phyloP scores from a whole-genome alignment of 2,888 invertebrate species.

The Argyra leucocephala region DNA sequence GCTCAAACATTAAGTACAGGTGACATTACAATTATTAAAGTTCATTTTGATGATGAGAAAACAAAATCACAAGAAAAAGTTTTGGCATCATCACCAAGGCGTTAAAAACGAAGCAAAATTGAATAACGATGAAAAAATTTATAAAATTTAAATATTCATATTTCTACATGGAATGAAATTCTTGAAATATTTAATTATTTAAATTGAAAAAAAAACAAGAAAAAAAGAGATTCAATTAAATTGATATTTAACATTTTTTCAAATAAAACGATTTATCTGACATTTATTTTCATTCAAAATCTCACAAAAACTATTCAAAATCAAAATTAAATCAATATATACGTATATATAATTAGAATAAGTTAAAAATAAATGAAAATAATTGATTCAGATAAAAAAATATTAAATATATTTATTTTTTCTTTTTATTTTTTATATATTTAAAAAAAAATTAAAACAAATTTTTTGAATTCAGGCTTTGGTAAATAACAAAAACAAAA shows the following conservation, averaged over 20 bases:
- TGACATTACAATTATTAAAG: conserved; percentile 83
- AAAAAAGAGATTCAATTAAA: not conserved
- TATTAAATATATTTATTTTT: not conserved
- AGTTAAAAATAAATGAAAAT: not conserved
- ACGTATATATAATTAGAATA: no score
- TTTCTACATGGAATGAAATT: not conserved
- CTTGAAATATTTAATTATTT: not conserved
- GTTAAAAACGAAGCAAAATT: conserved; percentile 23
- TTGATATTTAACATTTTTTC: not conserved
- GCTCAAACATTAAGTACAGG: conserved; percentile 80
- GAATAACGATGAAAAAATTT: not conserved
- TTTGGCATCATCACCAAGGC: conserved; percentile 47
- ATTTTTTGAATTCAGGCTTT: not conserved
- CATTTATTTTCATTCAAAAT: not conserved
- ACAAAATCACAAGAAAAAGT: conserved; percentile 48
- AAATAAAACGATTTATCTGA: not conserved
- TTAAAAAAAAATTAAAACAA: not conserved
- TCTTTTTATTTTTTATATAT: not conserved
- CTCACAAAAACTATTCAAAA: not conserved
- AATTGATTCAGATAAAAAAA: not conserved
- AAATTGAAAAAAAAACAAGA: not conserved
- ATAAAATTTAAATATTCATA: not conserved
- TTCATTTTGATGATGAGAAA: conserved; percentile 54
- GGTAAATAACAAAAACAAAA: no score
- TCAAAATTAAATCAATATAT: no score